Evolutionary conservation across 2,888 invertebrate species (phyloP).

Genomic region (Euspilapteryx auroguttella): DNA sequence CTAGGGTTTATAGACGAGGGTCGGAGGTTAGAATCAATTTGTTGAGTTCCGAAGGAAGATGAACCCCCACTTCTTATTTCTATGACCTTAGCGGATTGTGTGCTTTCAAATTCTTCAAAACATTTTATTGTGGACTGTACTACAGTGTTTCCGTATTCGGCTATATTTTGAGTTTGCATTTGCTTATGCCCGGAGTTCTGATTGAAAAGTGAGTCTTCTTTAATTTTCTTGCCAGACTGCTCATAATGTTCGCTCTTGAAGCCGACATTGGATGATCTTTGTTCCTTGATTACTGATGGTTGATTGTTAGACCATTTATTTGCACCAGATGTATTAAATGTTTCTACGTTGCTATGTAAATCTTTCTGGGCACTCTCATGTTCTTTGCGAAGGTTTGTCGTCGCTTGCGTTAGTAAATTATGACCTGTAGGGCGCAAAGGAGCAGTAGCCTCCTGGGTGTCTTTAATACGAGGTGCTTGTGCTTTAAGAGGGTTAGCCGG

Average conservation of each 20-base stretch:
- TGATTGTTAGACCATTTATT: constrained; percentile 33
- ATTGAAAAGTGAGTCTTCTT: constrained; percentile 33
- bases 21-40: constrained; percentile 30
- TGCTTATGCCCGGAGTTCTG: constrained; percentile 43
- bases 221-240: constrained; percentile 29
- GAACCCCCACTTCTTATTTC: constrained; percentile 61
- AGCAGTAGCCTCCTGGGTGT: constrained; percentile 44
- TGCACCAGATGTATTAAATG: constrained; percentile 19
- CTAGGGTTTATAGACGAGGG: constrained; percentile 33
- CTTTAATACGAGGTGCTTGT: constrained; percentile 65
- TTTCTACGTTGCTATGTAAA: constrained; percentile 30
- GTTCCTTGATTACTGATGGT: constrained; percentile 46
- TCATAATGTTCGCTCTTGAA: constrained; percentile 50
- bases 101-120: constrained; percentile 68
- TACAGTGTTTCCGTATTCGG: constrained; percentile 59
- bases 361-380: constrained; percentile 45
- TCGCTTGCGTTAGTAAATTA: constrained; percentile 29
- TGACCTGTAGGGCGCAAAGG: constrained; percentile 29
- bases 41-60: constrained; percentile 24
- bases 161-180: constrained; percentile 49
- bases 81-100: constrained; percentile 65
- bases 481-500: constrained; percentile 69
- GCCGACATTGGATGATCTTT: constrained; percentile 45
- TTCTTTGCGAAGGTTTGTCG: constrained; percentile 34
- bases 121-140: constrained; percentile 66